Evolutionary conservation across 2,113 vertebrate genomes (phyloP).

Genomic region (Tursiops truncatus): DNA sequence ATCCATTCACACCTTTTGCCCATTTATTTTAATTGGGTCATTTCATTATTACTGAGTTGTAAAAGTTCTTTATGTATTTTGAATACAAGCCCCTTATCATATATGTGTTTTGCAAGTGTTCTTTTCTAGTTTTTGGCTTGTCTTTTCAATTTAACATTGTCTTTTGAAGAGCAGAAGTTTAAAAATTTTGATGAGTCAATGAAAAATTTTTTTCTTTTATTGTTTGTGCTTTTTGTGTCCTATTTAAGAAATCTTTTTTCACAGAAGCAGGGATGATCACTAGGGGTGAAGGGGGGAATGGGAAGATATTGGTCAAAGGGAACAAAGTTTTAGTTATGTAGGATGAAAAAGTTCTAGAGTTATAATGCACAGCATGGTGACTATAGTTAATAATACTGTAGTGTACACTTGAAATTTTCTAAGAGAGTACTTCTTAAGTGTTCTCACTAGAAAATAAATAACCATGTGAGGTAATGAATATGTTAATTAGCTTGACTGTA

Average conservation of each 20-base stretch:
- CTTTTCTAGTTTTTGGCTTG: background rate
- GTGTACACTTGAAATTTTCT: background rate
- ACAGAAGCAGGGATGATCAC: background rate
- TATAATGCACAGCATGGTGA: background rate
- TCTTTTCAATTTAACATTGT: background rate
- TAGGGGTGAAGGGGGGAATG: background rate
- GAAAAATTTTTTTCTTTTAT: background rate
- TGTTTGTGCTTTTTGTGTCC: background rate
- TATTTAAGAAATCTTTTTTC: background rate
- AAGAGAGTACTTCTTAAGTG: background rate
- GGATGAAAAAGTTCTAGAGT: background rate
- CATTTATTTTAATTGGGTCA: background rate
- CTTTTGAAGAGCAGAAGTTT: background rate
- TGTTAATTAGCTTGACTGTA: background rate
- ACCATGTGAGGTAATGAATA: background rate
- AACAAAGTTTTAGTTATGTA: background rate
- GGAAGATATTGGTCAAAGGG: background rate
- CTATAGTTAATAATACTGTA: background rate
- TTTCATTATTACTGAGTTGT: background rate
- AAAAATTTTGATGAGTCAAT: background rate
- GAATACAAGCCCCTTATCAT: background rate
- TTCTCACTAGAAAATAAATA: background rate
- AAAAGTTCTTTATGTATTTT: background rate
- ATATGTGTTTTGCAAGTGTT: background rate
- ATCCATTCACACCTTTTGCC: background rate